Evolutionary conservation across 2,797 vertebrate species (phyloP).

Genomic region (Falco columbarius): DNA sequence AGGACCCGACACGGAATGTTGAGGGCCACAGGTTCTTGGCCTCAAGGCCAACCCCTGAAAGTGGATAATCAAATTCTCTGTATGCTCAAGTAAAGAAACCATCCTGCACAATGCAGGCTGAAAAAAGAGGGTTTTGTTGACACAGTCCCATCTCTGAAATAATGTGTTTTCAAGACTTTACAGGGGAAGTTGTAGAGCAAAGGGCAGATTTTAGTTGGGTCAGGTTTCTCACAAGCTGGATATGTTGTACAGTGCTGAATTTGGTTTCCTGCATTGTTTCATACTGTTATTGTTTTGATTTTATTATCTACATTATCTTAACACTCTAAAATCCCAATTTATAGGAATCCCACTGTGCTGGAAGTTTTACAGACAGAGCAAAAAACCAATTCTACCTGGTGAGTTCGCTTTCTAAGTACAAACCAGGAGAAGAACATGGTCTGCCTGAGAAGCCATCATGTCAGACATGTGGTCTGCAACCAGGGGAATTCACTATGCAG

Average conservation of each 20-base stretch:
- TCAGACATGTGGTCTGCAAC: background rate
- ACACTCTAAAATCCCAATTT: background rate
- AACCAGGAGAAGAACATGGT: background rate
- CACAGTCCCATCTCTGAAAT: background rate
- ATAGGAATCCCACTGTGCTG: background rate
- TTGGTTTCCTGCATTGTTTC: background rate
- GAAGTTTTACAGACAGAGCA: background rate
- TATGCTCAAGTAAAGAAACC: background rate
- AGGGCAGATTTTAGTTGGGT: slow-evolving; percentile 12
- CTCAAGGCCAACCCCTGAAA: background rate
- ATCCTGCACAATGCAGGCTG: background rate
- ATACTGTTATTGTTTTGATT: slow-evolving; percentile 20
- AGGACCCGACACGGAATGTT: background rate
- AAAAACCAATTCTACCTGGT: background rate
- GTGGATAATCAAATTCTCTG: background rate
- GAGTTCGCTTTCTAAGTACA: background rate
- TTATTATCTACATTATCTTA: slow-evolving; percentile 28
- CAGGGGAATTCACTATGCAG: background rate
- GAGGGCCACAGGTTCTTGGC: background rate
- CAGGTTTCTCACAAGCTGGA: background rate
- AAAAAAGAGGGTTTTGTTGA: background rate
- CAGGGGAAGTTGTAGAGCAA: slow-evolving; percentile 28
- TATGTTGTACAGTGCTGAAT: background rate
- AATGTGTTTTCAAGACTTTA: slow-evolving; percentile 23
- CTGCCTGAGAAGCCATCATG: background rate